A percentile compares a stretch with the other conserved stretches of the same genome.
phyloP scores from a whole-genome alignment of 1,140 invertebrate genomes.

The Tetraneura akinire region DNA sequence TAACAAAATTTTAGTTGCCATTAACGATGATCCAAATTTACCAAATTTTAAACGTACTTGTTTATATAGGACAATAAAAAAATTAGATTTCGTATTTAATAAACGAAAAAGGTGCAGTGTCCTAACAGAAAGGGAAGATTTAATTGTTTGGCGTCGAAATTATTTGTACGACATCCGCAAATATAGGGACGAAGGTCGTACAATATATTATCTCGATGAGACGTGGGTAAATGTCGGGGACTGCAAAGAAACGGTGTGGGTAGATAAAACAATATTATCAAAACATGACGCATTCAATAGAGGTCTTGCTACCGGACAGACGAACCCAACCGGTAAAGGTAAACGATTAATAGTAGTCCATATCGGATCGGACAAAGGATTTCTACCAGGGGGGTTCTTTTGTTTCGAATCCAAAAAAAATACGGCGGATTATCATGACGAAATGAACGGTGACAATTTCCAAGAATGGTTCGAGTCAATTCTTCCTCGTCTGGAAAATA shows the following conservation, averaged over 20 bases:
- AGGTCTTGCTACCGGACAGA: too few relatives aligned
- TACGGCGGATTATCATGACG: background rate
- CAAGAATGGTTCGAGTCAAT: too few relatives aligned
- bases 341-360: too few relatives aligned
- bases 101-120: constrained; percentile 19
- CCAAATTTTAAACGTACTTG: background rate
- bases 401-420: background rate
- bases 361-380: too few relatives aligned
- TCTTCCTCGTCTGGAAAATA: too few relatives aligned
- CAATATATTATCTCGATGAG: background rate
- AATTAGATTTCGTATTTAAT: background rate
- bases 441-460: too few relatives aligned
- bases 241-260: background rate
- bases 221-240: constrained; percentile 17
- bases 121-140: constrained; percentile 28
- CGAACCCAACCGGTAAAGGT: too few relatives aligned
- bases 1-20: background rate
- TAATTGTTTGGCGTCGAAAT: constrained; percentile 18
- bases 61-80: too few relatives aligned
- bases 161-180: constrained; percentile 13
- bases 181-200: background rate
- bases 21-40: background rate
- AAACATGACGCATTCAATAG: constrained; percentile 1
- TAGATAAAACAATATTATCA: background rate
- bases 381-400: background rate